Base-by-base conservation (phyloP, 2,888 invertebrate genomes). In the Xestia c-nigrum region DNA sequence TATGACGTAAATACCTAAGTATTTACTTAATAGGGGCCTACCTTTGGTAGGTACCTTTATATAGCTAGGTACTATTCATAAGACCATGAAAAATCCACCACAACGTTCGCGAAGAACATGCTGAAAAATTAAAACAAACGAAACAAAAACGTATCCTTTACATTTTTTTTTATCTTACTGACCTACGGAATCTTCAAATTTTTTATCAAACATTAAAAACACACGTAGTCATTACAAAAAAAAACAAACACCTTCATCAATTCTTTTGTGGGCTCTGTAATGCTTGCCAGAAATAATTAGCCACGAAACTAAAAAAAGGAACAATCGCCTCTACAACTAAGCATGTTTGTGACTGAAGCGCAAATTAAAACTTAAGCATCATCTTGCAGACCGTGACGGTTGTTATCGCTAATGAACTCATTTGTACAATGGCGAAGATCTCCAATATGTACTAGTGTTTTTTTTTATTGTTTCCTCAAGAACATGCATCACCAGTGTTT, bases 361-460 rank as follows among this genome's bases (percentile, higher is more conserved):
- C 78, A 80, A 74, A 76, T 73, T 74, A 70, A 78, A 67, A 77
- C 65, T 64, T 64, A 55, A 52, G 21, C 40, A 40, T 74, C 19
- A 71, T 76, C 12, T 52, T 12, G 52, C 74, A 40, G 40, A 86
- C 83, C 88, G 76, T 77, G 70, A 81, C 78, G 78, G 71, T 55
- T 50, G 24, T 74, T 74, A 80, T 72, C 47, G 1, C 59, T 74
- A 76, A 75, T 7, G 24, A 75, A 72, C 61, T 75, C 72, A 80
- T 86, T 85, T 74, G 67, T 65, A 80, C 69, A 71, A 68, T 59
- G 14, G 68, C 43, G 21, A 67, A 77, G 64, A 75, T 85, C 59
- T 55, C 24, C 16, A 57, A 81, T 65, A 71, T 21, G 24, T 69
- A 74, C 21, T 31, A 31, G 9, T 47, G 7, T 43, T 82, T 21